Base-by-base conservation (phyloP, 2,888 invertebrate species). In the Spialia ferax region DNA sequence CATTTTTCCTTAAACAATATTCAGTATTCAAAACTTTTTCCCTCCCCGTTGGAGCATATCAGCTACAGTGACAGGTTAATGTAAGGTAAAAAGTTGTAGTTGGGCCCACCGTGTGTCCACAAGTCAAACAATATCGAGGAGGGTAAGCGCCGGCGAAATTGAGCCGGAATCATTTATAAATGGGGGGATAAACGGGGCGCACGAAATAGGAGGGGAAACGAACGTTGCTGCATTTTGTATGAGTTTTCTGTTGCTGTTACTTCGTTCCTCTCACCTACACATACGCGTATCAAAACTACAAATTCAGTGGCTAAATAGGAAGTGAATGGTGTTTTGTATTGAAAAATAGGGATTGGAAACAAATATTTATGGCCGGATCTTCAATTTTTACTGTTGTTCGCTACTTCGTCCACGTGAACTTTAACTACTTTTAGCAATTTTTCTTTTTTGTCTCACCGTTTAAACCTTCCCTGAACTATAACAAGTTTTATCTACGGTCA, bases 161-260 rank as follows among this genome's bases (percentile, higher is more conserved):
- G 89, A 87, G 85, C 82, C 82, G 73, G 90, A 90, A 91, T 91
- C 91, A 91, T 91, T 92, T 91, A 91, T 91, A 89, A 89, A 87
- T 65, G 52, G 59, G 59, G 84, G 84, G 80, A 77, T 71, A 72
- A 74, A 69, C 73, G 75, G 76, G 83, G 78, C 54, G 80, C 69
- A 66, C 64, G 76, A 71, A 71, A 78, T 70, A 74, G 77, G 77
- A 74, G 81, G 83, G 83, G 81, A 75, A 82, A 82, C 84, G 84
- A 80, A 80, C 74, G 79, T 70, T 75, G 72, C 79, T 92, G 90
- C 88, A 92, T 92, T 89, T 91, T 92, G 86, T 83, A 91, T 91
- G 89, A 91, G 86, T 74, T 79, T 80, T 71, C 81, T 81, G 83
- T 83, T 77, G 77, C 81, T 77, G 81, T 77, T 78, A 74, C 73